Evolutionary conservation across 2,888 invertebrate species (phyloP), one percentile per base, ranked within the genome.

Genomic region (Myopa testacea): DNA sequence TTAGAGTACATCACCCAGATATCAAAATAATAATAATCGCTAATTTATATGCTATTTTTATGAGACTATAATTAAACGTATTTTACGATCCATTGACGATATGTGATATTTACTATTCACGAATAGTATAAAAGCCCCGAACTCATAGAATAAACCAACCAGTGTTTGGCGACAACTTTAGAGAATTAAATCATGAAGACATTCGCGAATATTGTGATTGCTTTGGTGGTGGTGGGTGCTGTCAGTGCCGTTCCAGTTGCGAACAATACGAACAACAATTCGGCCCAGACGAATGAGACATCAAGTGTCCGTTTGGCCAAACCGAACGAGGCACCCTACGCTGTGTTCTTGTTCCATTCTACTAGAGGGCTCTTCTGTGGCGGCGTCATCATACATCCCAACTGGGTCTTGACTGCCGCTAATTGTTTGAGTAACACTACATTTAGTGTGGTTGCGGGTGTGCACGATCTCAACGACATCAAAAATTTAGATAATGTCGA

Each of bases 401-500:
- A 80, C 0, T 83, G 81, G 83, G 78, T 91, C 0, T n/a, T 91
- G 6, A 91, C 91, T 2, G 88, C 88, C 68, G 89, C 83, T 19
- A 88, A 89, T 62, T 89, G 88, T 63, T 26, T 88, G 75, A 62
- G 76, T 10, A 78, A 80, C n/a, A 0, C 26, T 0, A 26, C n/a
- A 0, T 86, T 87, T 14, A 55, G 50, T 8, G 26, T 86, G 1
- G 89, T 90, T 67, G 90, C 86, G 74, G 91, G 90, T 7, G 85
- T 88, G 10, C 88, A 90, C 81, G 79, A 83, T 38, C 82, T 89
- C 10, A 79, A 78, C 6, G 78, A 37, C 26, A 19, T 26, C 26
- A 34, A 62, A 8, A 26, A 3, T 4, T 0, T 45, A 6, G 45
- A 10, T 10, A 10, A 45, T 8, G 45, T 45, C 10, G 45, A 45